phyloP scores from a whole-genome alignment of 2,113 vertebrate genomes.

The Forbesichthys papilliferus region DNA sequence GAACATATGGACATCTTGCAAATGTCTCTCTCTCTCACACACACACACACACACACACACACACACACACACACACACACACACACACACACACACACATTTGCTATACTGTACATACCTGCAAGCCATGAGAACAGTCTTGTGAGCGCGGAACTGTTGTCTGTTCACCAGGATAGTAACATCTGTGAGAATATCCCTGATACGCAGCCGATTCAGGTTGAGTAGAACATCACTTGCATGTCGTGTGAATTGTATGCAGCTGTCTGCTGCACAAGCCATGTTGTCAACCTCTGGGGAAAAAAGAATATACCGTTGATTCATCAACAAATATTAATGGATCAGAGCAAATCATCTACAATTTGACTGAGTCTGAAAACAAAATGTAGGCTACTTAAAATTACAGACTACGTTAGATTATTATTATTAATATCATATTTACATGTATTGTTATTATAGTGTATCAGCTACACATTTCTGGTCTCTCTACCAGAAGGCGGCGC shows the following conservation, averaged over 20 bases:
- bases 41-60: slow-evolving; percentile 53
- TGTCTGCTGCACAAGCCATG: slow-evolving; percentile 95
- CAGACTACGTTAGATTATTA: no score
- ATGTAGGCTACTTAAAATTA: no score
- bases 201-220: slow-evolving; percentile 94
- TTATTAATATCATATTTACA: no score
- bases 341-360: neutral
- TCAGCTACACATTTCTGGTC: no score
- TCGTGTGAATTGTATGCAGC: slow-evolving; percentile 98
- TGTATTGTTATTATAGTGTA: no score
- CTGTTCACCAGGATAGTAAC: slow-evolving; percentile 94
- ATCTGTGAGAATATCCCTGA: slow-evolving; percentile 92
- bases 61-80: slow-evolving; percentile 25
- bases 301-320: neutral
- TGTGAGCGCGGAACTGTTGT: slow-evolving; percentile 96
- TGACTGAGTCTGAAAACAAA: neutral
- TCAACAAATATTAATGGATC: no score
- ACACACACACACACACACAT: slow-evolving; percentile 38
- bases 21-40: no score
- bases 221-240: slow-evolving; percentile 96
- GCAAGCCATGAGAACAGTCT: slow-evolving; percentile 99
- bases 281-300: slow-evolving; percentile 71
- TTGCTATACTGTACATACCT: slow-evolving; percentile 76
- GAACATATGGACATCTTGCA: neutral
- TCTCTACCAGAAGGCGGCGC: slow-evolving; percentile 66